Percentiles rank a stretch among this genome's conserved stretches.
Conservation (phyloP, 2,113 vertebrate species). For the Panthera tigris region DNA sequence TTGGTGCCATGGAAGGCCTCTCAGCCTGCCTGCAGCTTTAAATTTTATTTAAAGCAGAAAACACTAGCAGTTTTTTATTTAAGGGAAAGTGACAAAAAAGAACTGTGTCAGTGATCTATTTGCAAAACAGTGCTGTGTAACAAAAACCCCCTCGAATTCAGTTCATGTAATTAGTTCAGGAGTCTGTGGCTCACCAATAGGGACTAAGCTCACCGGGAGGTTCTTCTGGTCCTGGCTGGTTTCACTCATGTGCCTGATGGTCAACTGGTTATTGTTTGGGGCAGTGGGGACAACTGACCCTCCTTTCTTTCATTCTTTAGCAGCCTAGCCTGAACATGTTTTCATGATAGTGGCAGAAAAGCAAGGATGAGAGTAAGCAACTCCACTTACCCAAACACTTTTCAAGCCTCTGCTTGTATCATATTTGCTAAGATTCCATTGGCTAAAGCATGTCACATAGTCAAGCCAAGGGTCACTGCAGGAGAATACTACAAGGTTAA, state of each 20-base stretch:
- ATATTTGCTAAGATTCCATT: background rate
- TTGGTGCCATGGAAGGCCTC: background rate
- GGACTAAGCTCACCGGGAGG: fast-evolving
- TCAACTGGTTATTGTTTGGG: background rate
- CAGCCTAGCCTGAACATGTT: background rate
- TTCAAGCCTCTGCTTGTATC: background rate
- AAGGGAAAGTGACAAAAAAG: background rate
- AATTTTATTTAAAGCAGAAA: constrained; percentile 30
- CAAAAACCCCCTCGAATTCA: background rate
- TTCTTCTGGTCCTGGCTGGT: background rate
- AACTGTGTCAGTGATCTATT: background rate
- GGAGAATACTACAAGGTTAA: background rate
- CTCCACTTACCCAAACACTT: background rate
- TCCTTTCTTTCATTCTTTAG: background rate
- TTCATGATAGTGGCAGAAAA: background rate
- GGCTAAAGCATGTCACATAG: background rate
- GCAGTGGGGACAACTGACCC: background rate
- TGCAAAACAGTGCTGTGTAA: background rate
- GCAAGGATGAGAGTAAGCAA: background rate
- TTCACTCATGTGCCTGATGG: background rate
- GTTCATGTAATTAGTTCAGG: background rate
- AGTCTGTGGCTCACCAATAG: background rate
- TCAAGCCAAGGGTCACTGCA: background rate
- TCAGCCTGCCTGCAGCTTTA: background rate
- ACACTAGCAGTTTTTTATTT: background rate